A percentile compares a stretch with the other conserved stretches of the same genome.
Conservation (phyloP, 2,888 invertebrate species). For the Trilocha varians region DNA sequence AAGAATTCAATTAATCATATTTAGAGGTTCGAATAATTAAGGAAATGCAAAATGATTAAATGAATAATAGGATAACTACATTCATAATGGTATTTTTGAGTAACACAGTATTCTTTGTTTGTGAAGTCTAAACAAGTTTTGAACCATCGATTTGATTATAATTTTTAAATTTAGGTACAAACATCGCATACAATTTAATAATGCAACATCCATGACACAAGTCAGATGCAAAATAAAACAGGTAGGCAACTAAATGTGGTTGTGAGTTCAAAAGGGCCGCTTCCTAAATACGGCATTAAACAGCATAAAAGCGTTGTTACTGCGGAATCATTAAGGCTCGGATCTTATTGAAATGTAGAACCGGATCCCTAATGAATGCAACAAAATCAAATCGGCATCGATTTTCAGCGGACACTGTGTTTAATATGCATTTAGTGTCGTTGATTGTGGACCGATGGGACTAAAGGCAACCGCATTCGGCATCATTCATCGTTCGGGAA, state of each 20-base stretch:
- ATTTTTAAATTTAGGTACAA: no score
- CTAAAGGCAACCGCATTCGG: no score
- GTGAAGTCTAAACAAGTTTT: no score
- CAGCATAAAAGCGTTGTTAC: slow-evolving; percentile 61
- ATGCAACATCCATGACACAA: slow-evolving; percentile 40
- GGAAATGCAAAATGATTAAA: no score
- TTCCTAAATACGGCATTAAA: slow-evolving; percentile 63
- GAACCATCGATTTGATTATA: no score
- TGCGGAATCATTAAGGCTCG: slow-evolving; percentile 61
- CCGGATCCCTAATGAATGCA: slow-evolving; percentile 68
- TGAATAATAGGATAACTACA: no score
- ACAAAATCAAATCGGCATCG: slow-evolving; percentile 68
- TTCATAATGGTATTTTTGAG: no score
- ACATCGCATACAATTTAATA: slow-evolving; percentile 40
- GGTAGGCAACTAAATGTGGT: slow-evolving; percentile 34
- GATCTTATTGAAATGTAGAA: slow-evolving; percentile 67
- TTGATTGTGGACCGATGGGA: neutral
- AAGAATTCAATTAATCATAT: no score
- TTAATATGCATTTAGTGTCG: slow-evolving; percentile 56
- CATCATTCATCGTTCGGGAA: no score
- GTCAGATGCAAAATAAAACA: slow-evolving; percentile 36
- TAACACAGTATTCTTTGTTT: no score
- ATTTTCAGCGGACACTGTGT: slow-evolving; percentile 55
- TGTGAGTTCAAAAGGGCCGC: slow-evolving; percentile 57
- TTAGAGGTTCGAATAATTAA: no score